A percentile compares a stretch with the other conserved stretches of the same genome.
phyloP scores from a whole-genome alignment of 2,797 vertebrate genomes.

The Aratinga solstitialis region DNA sequence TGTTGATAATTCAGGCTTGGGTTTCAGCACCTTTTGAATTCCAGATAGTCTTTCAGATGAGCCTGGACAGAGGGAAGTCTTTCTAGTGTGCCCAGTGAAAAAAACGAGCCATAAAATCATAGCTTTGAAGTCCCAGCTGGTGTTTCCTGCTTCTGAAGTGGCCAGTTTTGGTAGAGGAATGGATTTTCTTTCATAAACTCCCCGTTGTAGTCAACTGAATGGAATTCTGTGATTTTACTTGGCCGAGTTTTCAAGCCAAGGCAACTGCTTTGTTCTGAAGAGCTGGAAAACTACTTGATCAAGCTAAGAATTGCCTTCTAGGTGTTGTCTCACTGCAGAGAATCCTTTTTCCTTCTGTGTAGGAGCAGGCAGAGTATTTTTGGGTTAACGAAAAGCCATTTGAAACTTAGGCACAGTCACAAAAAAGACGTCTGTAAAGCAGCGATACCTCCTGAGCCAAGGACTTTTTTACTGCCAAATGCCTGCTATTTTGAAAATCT shows the following conservation, averaged over 20 bases:
- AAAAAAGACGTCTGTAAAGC: neutral
- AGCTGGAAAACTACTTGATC: constrained; percentile 43
- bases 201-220: constrained; percentile 29
- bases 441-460: neutral
- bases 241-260: neutral
- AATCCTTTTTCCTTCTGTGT: neutral
- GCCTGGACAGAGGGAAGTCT: neutral
- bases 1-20: neutral
- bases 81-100: neutral
- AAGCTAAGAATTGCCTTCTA: constrained; percentile 7
- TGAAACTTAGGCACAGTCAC: neutral
- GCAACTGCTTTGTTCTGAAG: constrained; percentile 20
- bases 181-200: constrained; percentile 42
- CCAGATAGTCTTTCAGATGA: neutral
- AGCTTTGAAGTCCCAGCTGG: constrained; percentile 38
- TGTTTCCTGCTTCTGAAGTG: constrained; percentile 12
- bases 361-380: constrained; percentile 7
- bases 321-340: neutral
- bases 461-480: constrained; percentile 11
- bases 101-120: neutral
- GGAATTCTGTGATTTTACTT: constrained; percentile 47
- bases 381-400: neutral
- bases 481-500: constrained; percentile 9
- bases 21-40: neutral
- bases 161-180: neutral